Conservation (phyloP, 2,888 invertebrate species). For the Spilosoma lubricipeda region DNA sequence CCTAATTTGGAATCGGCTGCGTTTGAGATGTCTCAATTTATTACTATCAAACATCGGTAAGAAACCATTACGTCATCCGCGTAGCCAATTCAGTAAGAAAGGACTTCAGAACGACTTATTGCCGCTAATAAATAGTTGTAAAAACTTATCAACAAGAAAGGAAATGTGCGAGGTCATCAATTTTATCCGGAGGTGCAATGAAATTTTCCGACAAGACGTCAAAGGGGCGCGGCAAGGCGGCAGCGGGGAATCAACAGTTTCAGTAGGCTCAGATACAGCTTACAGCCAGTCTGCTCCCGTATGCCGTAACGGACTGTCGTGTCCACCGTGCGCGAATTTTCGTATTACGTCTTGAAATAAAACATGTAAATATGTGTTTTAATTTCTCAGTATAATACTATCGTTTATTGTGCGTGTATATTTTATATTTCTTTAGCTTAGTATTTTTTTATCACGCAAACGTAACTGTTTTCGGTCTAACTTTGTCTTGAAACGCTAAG, state of each 20-base stretch:
- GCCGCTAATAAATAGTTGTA: background rate
- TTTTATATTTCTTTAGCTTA: constrained; percentile 19
- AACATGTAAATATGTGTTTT: constrained; percentile 39
- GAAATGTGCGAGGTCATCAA: constrained; percentile 36
- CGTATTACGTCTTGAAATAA: constrained; percentile 43
- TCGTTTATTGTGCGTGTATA: constrained; percentile 14
- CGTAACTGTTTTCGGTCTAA: constrained; percentile 23
- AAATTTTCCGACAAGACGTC: constrained; percentile 60
- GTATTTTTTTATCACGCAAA: constrained; percentile 13
- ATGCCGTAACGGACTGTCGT: constrained; percentile 34
- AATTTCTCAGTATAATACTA: constrained; percentile 22
- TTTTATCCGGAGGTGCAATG: constrained; percentile 52
- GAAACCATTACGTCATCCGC: background rate
- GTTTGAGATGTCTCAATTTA: too few species aligned
- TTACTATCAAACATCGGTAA: too few species aligned
- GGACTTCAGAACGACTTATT: background rate
- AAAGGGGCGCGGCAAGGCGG: constrained; percentile 31
- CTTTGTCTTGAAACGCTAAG: constrained; percentile 20
- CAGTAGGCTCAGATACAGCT: constrained; percentile 48
- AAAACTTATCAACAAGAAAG: constrained; percentile 31
- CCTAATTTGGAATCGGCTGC: too few species aligned
- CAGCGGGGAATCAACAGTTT: constrained; percentile 56
- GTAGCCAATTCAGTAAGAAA: background rate
- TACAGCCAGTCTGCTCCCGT: constrained; percentile 49
- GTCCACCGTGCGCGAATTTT: constrained; percentile 5